A percentile compares a stretch with the other conserved stretches of the same genome.
These are phyloP conservation scores for Leptobrachium ailaonicum DNA, from an alignment of 2,113 vertebrate genomes.

Conservation along the genomic window DNA sequence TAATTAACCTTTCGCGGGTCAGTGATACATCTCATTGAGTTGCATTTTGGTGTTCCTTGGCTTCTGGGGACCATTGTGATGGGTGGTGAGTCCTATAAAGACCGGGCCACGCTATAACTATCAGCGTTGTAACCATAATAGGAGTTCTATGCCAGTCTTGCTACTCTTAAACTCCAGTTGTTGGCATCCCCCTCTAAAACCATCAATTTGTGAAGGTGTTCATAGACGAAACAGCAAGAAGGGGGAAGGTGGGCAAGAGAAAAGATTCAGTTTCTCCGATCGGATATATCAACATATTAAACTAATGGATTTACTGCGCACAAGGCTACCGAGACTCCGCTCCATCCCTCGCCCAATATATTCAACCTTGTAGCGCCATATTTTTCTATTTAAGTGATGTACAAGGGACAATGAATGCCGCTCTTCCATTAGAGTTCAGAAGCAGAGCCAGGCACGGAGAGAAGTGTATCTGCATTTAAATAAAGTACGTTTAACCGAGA, in stretches of 20 bases:
- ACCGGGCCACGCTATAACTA: no score
- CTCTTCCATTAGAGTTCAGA: conserved; percentile 5
- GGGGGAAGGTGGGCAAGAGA: background rate
- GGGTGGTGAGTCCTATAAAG: no score
- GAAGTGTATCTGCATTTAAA: conserved; percentile 40
- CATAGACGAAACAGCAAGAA: no score
- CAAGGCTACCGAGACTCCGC: background rate
- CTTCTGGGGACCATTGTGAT: no score
- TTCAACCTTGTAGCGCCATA: conserved; percentile 4
- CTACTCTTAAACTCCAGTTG: no score
- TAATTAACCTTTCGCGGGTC: no score
- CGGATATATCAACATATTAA: background rate
- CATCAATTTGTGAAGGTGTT: no score
- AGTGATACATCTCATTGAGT: no score
- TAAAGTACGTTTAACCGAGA: conserved; percentile 37
- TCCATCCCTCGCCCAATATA: background rate
- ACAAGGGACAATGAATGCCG: background rate
- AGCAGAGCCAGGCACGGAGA: conserved; percentile 3
- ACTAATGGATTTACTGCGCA: background rate
- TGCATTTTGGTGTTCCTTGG: no score
- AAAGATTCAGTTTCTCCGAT: background rate
- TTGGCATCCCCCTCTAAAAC: no score
- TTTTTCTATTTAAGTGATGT: conserved; percentile 10
- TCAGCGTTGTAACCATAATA: no score
- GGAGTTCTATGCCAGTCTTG: no score